Base-by-base conservation (phyloP, 2,888 invertebrate genomes). In the Lottia scabra region DNA sequence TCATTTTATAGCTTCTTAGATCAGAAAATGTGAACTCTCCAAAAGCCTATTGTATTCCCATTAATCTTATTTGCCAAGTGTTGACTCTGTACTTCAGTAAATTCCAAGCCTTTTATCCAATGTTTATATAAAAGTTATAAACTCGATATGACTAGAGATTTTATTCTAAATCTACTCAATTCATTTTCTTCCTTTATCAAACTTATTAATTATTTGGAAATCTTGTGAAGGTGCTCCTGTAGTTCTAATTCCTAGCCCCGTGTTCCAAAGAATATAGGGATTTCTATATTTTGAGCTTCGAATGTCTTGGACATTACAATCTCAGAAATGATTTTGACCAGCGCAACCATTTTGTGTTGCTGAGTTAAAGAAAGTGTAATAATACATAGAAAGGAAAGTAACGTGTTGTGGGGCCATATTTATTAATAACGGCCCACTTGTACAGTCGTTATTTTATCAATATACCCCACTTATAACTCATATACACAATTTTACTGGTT, bases 381-480 rank as follows among this genome's bases (percentile, higher is more conserved):
- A 10, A 38, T 38, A 38, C 8, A 38, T 38, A 38, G 38, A 38
- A 38, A 38, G 10, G 38, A 38, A 38, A 38, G 38, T 56, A 13
- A 19, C 56, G 56, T 56, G 56, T 56, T 56, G 3, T 56, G 56
- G n/a, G 56, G 19, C 56, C 56, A 56, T 56, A 56, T 56, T 56
- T 38, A 56, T 23, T 56, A 13, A 56, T 56, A 56, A 56, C 56
- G 23, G 56, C 56, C 56, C 56, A 56, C 56, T 56, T 56, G 10
- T 19, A 56, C 56, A 56, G 19, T 56, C 56, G 23, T 56, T 56
- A 56, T 56, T 56, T 56, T 56, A 38, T 56, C 56, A 56, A 56
- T 56, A 56, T 56, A 56, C 23, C 56, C n/a, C n/a, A 23, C 56
- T 56, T 23, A 23, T 56, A 13, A 38, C 38, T 38, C 38, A 38